Evolutionary conservation across 2,888 invertebrate genomes (phyloP).

Genomic region (Drosophila helvetica): DNA sequence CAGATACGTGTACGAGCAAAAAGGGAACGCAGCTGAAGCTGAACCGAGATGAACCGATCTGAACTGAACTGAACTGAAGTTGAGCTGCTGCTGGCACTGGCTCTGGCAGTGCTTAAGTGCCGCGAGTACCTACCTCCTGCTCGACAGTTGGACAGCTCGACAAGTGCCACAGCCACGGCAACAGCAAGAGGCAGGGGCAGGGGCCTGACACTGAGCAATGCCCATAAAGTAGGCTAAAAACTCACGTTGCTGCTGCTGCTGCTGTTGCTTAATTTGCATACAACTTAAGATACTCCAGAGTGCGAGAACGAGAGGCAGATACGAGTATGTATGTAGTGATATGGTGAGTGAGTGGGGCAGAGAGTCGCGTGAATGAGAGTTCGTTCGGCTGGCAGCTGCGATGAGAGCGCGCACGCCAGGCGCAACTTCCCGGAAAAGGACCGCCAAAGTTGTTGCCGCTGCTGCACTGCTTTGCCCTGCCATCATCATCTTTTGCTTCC

Average conservation of each 20-base stretch:
- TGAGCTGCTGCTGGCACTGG: constrained; percentile 3
- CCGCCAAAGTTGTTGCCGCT: constrained; percentile 74
- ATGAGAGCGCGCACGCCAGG: constrained; percentile 69
- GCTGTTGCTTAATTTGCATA: constrained; percentile 69
- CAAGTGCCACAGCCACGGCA: constrained; percentile 58
- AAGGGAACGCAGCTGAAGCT: constrained; percentile 26
- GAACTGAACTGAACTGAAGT: background rate
- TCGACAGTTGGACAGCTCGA: constrained; percentile 68
- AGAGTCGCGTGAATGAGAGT: constrained; percentile 67
- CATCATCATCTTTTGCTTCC: constrained; percentile 32
- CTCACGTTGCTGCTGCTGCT: constrained; percentile 43
- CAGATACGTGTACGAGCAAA: constrained; percentile 24
- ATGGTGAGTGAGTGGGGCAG: constrained; percentile 10
- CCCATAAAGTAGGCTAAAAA: constrained; percentile 75
- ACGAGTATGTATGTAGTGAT: background rate
- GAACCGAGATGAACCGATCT: background rate
- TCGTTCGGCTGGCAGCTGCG: constrained; percentile 49
- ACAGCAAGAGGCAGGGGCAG: constrained; percentile 5
- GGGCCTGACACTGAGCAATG: constrained; percentile 57
- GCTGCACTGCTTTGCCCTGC: constrained; percentile 21
- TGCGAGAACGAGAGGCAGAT: constrained; percentile 15
- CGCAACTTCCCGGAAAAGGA: constrained; percentile 79
- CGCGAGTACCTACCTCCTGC: constrained; percentile 61
- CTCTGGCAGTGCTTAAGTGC: constrained; percentile 71
- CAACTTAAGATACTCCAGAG: constrained; percentile 62